Base-by-base conservation (phyloP, 1,140 invertebrate species). In the Drosophila gunungcola region DNA sequence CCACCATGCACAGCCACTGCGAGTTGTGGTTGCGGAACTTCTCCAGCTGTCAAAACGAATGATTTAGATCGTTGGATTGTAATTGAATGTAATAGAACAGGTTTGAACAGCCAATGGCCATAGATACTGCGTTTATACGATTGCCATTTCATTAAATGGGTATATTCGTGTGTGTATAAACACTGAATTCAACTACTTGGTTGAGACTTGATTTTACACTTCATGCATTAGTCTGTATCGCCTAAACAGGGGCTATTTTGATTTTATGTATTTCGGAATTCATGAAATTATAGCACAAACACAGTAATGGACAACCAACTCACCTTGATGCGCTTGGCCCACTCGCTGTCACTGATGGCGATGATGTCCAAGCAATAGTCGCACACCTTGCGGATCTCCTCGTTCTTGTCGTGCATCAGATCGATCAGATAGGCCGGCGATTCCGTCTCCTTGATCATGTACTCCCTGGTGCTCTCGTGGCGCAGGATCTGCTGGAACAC, bases 1-100 rank as follows among this genome's bases (percentile, higher is more conserved):
- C 96, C 29, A 99, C 97, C 96, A 99, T 98, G 82, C 98, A 97
- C 49, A 99, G 93, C 99, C 98, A 99, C 91, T 99, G 98, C 1
- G 97, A 96, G 93, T 99, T 99, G 92, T 99, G 98, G 92, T 97
- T 97, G 21, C 97, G 94, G 92, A 99, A 99, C 80, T 98, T 97
- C 93, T 99, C 98, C 70, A 97, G 94, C 93, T 94, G 43, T 5
- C 68, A 27, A 27, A 42, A 7, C 16, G 16, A 21, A 21, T 21
- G 1, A 21, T 21, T 21, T 21, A 21, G 16, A 21, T 21, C 1
- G 0, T 21, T 12, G 3, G 11, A 4, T 10, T 21, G 3, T 25
- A 25, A 25, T 45, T 7, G 5, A 6, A 7, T 7, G 29, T 7
- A 32, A 45, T 2, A 45, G 6, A 46, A 49, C n/a, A 16, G 10